A percentile compares a stretch with the other conserved stretches of the same genome.
Conservation (phyloP, 2,888 invertebrate genomes). For the Endotricha flammealis region DNA sequence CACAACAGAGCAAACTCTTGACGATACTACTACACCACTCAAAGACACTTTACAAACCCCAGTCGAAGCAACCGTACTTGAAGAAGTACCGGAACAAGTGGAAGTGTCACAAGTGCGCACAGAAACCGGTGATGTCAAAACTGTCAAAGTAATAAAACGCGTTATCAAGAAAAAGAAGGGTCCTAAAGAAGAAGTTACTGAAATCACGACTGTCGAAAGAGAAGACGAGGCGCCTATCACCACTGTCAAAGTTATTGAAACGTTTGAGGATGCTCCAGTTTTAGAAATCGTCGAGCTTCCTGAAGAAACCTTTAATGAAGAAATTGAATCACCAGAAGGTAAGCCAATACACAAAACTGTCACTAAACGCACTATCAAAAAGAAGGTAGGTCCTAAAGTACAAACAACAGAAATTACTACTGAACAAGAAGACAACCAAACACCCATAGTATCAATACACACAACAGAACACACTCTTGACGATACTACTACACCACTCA, state of each 20-base stretch:
- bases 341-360: constrained; percentile 40
- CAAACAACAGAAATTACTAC: constrained; percentile 24
- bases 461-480: constrained; percentile 19
- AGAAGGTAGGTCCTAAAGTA: constrained; percentile 21
- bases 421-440: constrained; percentile 41
- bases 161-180: constrained; percentile 26
- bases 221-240: constrained; percentile 23
- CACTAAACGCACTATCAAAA: constrained; percentile 24
- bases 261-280: constrained; percentile 16
- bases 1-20: constrained; percentile 45
- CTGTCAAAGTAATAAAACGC: constrained; percentile 29
- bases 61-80: constrained; percentile 31
- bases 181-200: constrained; percentile 26
- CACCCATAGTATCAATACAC: constrained; percentile 12
- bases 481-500: constrained; percentile 22
- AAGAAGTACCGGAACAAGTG: constrained; percentile 37
- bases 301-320: constrained; percentile 24
- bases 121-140: constrained; percentile 33
- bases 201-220: constrained; percentile 22
- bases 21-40: constrained; percentile 46
- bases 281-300: constrained; percentile 27
- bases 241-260: constrained; percentile 23
- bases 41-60: constrained; percentile 42
- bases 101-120: constrained; percentile 23
- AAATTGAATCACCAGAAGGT: constrained; percentile 33